A percentile compares a stretch with the other conserved stretches of the same genome.
phyloP scores from a whole-genome alignment of 2,888 invertebrate genomes.

The Tuberolachnus salignus region DNA sequence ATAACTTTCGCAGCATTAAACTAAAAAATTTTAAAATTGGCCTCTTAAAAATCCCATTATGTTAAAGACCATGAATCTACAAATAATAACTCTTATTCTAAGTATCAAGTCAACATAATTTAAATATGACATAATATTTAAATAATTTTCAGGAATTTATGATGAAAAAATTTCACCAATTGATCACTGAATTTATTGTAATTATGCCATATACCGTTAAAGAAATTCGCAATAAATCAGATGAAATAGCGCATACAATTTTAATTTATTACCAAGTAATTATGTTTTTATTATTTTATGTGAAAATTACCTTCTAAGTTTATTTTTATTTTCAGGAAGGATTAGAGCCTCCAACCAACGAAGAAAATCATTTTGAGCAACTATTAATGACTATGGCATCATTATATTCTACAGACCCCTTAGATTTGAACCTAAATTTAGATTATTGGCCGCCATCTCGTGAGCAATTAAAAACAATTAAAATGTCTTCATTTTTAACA shows the following conservation, averaged over 20 bases:
- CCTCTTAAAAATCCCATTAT: too few species aligned
- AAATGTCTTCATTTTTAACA: slow-evolving; percentile 57
- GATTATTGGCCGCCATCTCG: slow-evolving; percentile 77
- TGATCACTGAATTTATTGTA: slow-evolving; percentile 90
- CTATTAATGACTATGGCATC: slow-evolving; percentile 79
- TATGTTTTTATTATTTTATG: not conserved
- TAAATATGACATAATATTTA: not conserved
- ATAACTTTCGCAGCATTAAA: too few species aligned
- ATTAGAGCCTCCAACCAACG: slow-evolving; percentile 66
- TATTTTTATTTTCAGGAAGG: slow-evolving; percentile 60
- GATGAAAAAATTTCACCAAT: slow-evolving; percentile 78
- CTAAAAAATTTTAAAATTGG: too few species aligned
- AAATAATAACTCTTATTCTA: too few species aligned
- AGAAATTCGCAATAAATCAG: slow-evolving; percentile 81
- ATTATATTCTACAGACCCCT: slow-evolving; percentile 78
- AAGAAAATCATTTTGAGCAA: slow-evolving; percentile 78
- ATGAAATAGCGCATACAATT: slow-evolving; percentile 83
- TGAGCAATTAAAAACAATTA: slow-evolving; percentile 56
- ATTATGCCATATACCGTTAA: slow-evolving; percentile 90
- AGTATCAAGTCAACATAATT: too few species aligned
- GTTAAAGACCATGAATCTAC: too few species aligned
- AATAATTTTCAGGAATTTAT: slow-evolving; percentile 72
- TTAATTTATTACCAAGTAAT: slow-evolving; percentile 69
- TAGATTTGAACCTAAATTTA: slow-evolving; percentile 72
- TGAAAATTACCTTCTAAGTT: not conserved